Conservation (phyloP, 2,888 invertebrate genomes). For the Gastrophysa polygoni region DNA sequence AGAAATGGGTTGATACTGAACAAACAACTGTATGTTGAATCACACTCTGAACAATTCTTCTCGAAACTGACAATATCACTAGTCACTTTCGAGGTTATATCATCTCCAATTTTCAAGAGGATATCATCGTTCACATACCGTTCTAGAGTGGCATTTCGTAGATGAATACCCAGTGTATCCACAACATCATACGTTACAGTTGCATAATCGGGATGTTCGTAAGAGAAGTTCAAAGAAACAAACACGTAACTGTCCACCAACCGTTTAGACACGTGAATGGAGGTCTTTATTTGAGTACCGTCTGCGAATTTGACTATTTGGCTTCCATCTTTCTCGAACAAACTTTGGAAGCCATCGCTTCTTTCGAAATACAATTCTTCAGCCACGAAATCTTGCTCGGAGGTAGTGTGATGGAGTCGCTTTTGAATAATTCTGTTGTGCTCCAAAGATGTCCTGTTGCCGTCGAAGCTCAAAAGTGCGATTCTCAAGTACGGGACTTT, state of each 20-base stretch:
- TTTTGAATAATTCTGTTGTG: slow-evolving; percentile 36
- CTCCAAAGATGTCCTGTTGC: slow-evolving; percentile 34
- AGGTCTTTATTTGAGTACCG: slow-evolving; percentile 41
- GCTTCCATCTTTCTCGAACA: slow-evolving; percentile 37
- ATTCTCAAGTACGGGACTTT: slow-evolving; percentile 42
- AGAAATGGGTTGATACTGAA: slow-evolving; percentile 34
- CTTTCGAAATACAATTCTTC: slow-evolving; percentile 43
- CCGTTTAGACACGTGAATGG: slow-evolving; percentile 31
- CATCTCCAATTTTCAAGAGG: slow-evolving; percentile 29
- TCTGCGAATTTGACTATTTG: slow-evolving; percentile 39
- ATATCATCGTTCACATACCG: slow-evolving; percentile 18
- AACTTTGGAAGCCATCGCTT: slow-evolving; percentile 42
- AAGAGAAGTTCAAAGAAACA: slow-evolving; percentile 38
- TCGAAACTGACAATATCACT: slow-evolving; percentile 30
- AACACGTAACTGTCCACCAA: slow-evolving; percentile 44
- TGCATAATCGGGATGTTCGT: slow-evolving; percentile 43
- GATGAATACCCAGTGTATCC: slow-evolving; percentile 25
- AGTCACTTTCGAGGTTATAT: slow-evolving; percentile 25
- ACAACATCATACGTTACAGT: slow-evolving; percentile 38
- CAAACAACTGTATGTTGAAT: slow-evolving; percentile 25
- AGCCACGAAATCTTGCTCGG: slow-evolving; percentile 40
- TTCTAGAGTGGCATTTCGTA: slow-evolving; percentile 30
- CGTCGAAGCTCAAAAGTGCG: slow-evolving; percentile 39
- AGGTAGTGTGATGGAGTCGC: slow-evolving; percentile 34
- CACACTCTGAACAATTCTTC: slow-evolving; percentile 39